Evolutionary conservation across 2,888 invertebrate genomes (phyloP), one percentile per base, ranked within the genome.

Genomic region (Pollenia angustigena): DNA sequence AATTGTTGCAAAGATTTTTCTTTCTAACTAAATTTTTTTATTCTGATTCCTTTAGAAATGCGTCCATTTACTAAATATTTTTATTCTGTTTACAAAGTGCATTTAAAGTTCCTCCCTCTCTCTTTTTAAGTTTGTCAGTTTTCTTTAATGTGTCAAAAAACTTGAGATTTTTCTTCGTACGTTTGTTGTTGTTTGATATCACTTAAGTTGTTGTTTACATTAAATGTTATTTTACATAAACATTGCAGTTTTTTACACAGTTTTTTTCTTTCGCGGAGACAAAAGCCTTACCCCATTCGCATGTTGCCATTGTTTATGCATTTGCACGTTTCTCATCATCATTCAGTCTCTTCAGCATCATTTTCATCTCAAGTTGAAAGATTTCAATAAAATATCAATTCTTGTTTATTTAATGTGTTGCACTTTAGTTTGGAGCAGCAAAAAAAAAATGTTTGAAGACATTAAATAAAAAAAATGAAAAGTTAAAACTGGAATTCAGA

Each of bases 241-340:
- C 44, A 80, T 80, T 79, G 71, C 56, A 80, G 40, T 76, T 80
- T 64, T n/a, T 58, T 56, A n/a, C 42, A 11, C 23, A 12, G 52
- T n/a, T 32, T 52, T 18, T 40, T 58, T 58, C n/a, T n/a, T 44
- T 66, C 50, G 66, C 50, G 23, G 78, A n/a, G 54, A 81, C 76
- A 87, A 80, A 2, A 75, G 76, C 60, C 50, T 80, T 82, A 18
- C 50, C 56, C 9, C 64, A 48, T 56, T 60, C 60, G 42, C 11
- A 10, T 68, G 74, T 18, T 44, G 12, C 54, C 42, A 75, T 82
- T 81, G 88, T 83, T 88, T 87, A 87, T 88, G 85, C 81, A 87
- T 88, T 86, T 87, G 75, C 88, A 88, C 87, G 88, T 82, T 81
- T 79, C 83, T 87, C 85, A 85, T 83, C 85, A 58, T 80, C 75